Percentiles rank a stretch among this genome's conserved stretches.
Evolutionary conservation across 2,113 vertebrate species (phyloP).

Genomic region (Atrichornis clamosus): DNA sequence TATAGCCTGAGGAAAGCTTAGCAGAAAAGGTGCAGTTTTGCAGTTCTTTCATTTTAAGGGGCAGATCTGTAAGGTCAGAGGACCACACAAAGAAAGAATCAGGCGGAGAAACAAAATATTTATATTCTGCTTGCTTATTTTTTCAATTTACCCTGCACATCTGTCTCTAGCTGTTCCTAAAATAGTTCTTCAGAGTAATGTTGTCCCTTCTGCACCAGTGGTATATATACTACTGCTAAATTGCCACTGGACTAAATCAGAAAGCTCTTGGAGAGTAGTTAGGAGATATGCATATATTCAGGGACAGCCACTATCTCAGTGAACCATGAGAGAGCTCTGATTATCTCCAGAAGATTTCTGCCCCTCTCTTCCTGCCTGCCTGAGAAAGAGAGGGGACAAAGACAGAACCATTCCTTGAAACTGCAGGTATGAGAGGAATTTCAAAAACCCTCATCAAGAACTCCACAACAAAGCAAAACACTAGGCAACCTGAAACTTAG

Average conservation of each 20-base stretch:
- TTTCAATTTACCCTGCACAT: background rate
- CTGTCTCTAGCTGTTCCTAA: conserved; percentile 11
- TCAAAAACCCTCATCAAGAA: conserved; percentile 17
- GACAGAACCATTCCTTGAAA: background rate
- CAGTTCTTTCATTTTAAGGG: conserved; percentile 29
- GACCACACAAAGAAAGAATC: conserved; percentile 38
- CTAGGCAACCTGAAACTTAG: background rate
- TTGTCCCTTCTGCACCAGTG: background rate
- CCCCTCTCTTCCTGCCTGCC: background rate
- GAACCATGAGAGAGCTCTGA: background rate
- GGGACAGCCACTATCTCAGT: background rate
- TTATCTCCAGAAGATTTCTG: background rate
- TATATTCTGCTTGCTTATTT: conserved; percentile 14
- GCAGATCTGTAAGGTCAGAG: conserved; percentile 17
- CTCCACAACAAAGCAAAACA: conserved; percentile 5
- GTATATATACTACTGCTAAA: background rate
- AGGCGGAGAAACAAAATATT: conserved; percentile 38
- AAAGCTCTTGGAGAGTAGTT: background rate
- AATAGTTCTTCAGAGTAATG: background rate
- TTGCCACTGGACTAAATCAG: background rate
- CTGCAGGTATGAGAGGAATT: conserved; percentile 30
- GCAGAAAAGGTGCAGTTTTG: conserved; percentile 44
- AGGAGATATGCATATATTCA: background rate
- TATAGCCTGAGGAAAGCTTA: conserved; percentile 26
- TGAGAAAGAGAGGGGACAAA: background rate